Evolutionary conservation across 2,797 vertebrate genomes (phyloP).

Genomic region (Sarcophilus harrisii): DNA sequence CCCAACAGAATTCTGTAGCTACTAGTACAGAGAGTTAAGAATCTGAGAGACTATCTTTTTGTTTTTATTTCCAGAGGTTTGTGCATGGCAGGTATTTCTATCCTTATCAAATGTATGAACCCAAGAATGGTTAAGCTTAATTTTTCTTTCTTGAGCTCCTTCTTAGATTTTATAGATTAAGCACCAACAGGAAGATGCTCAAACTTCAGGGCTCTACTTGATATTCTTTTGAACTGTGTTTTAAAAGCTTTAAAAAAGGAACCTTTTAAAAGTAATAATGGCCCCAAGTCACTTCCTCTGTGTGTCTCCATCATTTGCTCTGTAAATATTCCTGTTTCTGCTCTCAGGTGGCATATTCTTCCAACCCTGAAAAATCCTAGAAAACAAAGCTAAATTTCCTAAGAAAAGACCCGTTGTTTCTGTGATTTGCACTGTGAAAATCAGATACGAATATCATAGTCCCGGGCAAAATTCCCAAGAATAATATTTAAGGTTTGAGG

Average conservation of each 20-base stretch:
- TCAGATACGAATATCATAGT: neutral
- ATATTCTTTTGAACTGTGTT: neutral
- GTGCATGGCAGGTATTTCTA: neutral
- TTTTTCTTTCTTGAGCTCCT: neutral
- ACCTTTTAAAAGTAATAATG: neutral
- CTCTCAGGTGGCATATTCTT: neutral
- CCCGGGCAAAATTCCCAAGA: neutral
- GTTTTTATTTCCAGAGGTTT: too few relatives aligned
- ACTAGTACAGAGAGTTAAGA: neutral
- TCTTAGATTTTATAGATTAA: neutral
- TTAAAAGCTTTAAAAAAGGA: neutral
- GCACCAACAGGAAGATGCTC: neutral
- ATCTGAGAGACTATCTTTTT: neutral
- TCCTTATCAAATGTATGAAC: neutral
- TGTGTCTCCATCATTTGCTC: neutral
- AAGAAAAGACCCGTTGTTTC: neutral
- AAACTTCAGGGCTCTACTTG: neutral
- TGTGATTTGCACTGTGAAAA: neutral
- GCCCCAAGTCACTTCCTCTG: neutral
- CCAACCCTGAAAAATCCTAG: neutral
- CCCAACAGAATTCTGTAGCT: neutral
- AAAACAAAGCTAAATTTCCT: neutral
- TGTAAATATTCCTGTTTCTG: neutral
- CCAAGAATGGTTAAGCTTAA: neutral
- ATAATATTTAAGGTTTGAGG: neutral